Conservation (phyloP, 2,888 invertebrate species). For the Volucella bombylans region DNA sequence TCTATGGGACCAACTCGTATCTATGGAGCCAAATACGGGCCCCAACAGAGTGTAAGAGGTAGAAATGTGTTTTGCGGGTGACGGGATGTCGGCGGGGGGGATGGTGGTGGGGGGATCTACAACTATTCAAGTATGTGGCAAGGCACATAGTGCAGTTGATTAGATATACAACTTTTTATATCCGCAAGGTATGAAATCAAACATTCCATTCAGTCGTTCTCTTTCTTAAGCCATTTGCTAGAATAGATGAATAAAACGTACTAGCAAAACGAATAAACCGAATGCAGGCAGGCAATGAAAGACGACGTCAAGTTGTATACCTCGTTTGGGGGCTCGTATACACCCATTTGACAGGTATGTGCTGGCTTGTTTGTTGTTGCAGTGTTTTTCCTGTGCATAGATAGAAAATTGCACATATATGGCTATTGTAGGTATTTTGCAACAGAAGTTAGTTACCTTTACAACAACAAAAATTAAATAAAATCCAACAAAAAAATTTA, state of each 20-base stretch:
- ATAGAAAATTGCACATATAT: conserved; percentile 70
- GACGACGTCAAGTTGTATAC: conserved; percentile 67
- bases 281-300: conserved; percentile 65
- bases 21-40: conserved; percentile 46
- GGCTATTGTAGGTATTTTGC: conserved; percentile 68
- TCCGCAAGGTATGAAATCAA: conserved; percentile 73
- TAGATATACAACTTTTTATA: conserved; percentile 72
- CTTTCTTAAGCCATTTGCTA: conserved; percentile 27
- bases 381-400: conserved; percentile 57
- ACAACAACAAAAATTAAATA: conserved; percentile 64
- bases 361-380: conserved; percentile 62
- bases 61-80: too few species aligned
- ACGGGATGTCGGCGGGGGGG: neutral
- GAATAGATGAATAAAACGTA: conserved; percentile 5
- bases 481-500: conserved; percentile 17
- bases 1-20: conserved; percentile 7
- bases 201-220: conserved; percentile 68
- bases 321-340: conserved; percentile 74
- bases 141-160: conserved; percentile 71
- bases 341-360: conserved; percentile 73
- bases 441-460: conserved; percentile 67
- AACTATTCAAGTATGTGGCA: conserved; percentile 72
- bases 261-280: conserved; percentile 35
- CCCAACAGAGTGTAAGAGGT: neutral
- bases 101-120: neutral